Base-by-base conservation (phyloP, 2,113 vertebrate species). In the Halichoerus grypus region DNA sequence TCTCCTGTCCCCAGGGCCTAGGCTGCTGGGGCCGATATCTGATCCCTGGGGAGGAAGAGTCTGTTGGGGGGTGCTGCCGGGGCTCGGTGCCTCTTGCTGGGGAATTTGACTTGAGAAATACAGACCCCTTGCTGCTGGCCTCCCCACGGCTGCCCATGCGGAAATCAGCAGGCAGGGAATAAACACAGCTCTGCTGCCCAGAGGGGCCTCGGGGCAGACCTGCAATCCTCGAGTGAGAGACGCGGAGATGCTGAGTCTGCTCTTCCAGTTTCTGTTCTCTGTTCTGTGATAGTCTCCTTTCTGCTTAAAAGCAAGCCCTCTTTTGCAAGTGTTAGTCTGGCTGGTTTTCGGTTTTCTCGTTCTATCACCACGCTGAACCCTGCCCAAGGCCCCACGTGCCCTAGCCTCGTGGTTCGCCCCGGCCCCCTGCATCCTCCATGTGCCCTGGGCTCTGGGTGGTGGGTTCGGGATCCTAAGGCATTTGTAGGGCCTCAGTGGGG, bases 211-310 rank as follows among this genome's bases (percentile, higher is more conserved):
- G 0, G 36, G 39, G 49, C 12, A 84, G 63, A 19, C 8, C 65
- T 18, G n/a, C 2, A 1, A 7, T 19, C 46, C 4, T 19, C 0
- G 46, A 3, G 4, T 5, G 63, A 22, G 28, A 8, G 24, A 21
- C 0, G 2, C 1, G 10, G 10, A 15, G 59, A 1, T 1, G 49
- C 42, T 0, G 46, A 0, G 3, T 1, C 24, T 13, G 15, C 10
- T n/a, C 53, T 89, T 67, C 49, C 36, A 7, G 21, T 26, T 69
- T 89, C 93, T 86, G 65, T 91, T 91, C 94, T 69, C 65, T 92
- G 49, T 92, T 97, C 81, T 77, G 87, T 94, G 83, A 87, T 76
- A 69, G 24, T 18, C 42, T 65, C 3, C 26, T 19, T 53, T 84
- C 39, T 74, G 61, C 19, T 19, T 4, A 10, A 51, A 67, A 42